phyloP scores from a whole-genome alignment of 2,888 invertebrate species.

The Tromatobia lineatoria region DNA sequence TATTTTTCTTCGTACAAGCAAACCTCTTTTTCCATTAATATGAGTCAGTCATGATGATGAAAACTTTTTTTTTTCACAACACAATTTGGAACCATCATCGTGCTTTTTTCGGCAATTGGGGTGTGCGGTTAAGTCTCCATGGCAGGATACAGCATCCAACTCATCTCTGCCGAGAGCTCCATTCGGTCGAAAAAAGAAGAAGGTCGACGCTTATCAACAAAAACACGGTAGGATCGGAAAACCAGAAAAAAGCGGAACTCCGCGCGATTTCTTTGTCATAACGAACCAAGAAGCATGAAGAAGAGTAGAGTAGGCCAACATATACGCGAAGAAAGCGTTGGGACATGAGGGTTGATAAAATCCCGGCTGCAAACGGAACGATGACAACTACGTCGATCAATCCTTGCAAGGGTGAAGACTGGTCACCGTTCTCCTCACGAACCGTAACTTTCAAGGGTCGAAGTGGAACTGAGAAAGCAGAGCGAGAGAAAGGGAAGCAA shows the following conservation, averaged over 20 bases:
- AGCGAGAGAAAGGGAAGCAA: constrained; percentile 30
- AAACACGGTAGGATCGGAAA: neutral
- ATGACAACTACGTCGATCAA: constrained; percentile 62
- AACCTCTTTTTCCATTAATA: neutral
- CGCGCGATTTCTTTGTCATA: constrained; percentile 30
- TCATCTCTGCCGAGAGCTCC: constrained; percentile 3
- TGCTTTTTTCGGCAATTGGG: constrained; percentile 5
- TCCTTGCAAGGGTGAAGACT: constrained; percentile 48
- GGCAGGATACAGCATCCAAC: neutral
- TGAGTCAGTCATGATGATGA: neutral
- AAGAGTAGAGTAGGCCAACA: constrained; percentile 40
- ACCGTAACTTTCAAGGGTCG: constrained; percentile 46
- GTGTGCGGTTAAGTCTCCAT: neutral
- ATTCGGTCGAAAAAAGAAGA: constrained; percentile 13
- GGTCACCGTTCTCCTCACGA: constrained; percentile 27
- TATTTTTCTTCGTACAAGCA: neutral
- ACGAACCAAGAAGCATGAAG: constrained; percentile 29
- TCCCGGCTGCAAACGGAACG: constrained; percentile 36
- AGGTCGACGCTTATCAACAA: constrained; percentile 13
- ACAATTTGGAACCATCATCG: neutral
- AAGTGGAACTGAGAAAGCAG: constrained; percentile 27
- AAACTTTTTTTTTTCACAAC: neutral
- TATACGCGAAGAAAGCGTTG: constrained; percentile 40
- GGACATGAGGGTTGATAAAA: constrained; percentile 49
- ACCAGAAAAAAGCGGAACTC: constrained; percentile 32